Percentiles rank a stretch among this genome's conserved stretches.
Evolutionary conservation across 2,888 invertebrate genomes (phyloP).

Genomic region (Choreutis nemorana): DNA sequence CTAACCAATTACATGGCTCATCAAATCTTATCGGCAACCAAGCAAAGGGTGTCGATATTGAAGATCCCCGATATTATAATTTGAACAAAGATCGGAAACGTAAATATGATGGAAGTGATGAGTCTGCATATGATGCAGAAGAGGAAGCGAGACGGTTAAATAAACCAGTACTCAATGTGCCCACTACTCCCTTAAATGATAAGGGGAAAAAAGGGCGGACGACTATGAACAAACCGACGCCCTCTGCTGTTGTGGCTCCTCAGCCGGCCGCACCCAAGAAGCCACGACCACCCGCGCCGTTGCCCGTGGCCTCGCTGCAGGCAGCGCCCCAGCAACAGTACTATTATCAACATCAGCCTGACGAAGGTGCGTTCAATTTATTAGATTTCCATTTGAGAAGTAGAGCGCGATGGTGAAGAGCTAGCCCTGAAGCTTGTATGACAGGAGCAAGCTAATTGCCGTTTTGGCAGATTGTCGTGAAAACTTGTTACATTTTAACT

Average conservation of each 20-base stretch:
- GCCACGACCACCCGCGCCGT: slow-evolving; percentile 50
- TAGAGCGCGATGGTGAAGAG: slow-evolving; percentile 68
- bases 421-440: slow-evolving; percentile 68
- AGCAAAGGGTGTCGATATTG: slow-evolving; percentile 61
- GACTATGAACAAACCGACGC: slow-evolving; percentile 35
- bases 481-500: slow-evolving; percentile 67
- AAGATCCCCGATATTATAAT: slow-evolving; percentile 78
- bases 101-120: slow-evolving; percentile 73
- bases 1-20: slow-evolving; percentile 50
- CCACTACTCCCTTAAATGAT: slow-evolving; percentile 52
- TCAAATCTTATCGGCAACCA: slow-evolving; percentile 35
- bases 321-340: slow-evolving; percentile 59
- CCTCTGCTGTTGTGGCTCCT: slow-evolving; percentile 49
- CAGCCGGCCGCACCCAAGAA: slow-evolving; percentile 57
- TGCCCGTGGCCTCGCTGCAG: slow-evolving; percentile 49
- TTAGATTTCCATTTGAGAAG: slow-evolving; percentile 66
- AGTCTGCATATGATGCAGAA: slow-evolving; percentile 69
- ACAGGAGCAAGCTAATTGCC: slow-evolving; percentile 65
- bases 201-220: slow-evolving; percentile 52
- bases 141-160: slow-evolving; percentile 56
- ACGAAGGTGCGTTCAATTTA: slow-evolving; percentile 69
- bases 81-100: slow-evolving; percentile 76
- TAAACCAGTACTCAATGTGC: slow-evolving; percentile 61
- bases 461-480: slow-evolving; percentile 46
- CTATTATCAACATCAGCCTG: slow-evolving; percentile 66